Evolutionary conservation across 2,113 vertebrate species (phyloP).

Genomic region (Xiphias gladius): DNA sequence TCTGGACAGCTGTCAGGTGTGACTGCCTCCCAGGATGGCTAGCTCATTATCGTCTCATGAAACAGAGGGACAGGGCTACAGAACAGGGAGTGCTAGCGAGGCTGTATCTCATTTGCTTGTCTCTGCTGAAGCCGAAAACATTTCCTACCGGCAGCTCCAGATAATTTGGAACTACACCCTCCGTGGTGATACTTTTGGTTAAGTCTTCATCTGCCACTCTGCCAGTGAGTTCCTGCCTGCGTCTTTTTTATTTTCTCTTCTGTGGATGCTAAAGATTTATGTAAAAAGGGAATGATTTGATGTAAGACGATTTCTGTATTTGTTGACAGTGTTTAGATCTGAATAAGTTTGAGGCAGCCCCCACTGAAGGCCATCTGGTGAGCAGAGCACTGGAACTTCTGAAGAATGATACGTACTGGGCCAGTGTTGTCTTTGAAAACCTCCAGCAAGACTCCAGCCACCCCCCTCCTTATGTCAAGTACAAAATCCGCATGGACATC

Average conservation of each 20-base stretch:
- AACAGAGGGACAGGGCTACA: constrained; percentile 60
- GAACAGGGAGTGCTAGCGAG: constrained; percentile 54
- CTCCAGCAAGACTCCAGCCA: constrained; percentile 76
- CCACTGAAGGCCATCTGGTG: constrained; percentile 88
- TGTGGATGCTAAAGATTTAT: constrained; percentile 16
- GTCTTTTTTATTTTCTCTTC: constrained; percentile 11
- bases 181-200: constrained; percentile 40
- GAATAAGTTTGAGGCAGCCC: constrained; percentile 91
- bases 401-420: constrained; percentile 92
- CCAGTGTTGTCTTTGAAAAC: constrained; percentile 91
- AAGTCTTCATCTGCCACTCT: constrained; percentile 62
- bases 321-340: constrained; percentile 92
- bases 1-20: constrained; percentile 78
- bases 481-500: constrained; percentile 98
- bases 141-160: constrained; percentile 62
- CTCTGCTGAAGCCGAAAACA: constrained; percentile 66
- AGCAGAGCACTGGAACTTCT: constrained; percentile 90
- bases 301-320: constrained; percentile 21
- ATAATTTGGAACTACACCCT: constrained; percentile 68
- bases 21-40: constrained; percentile 73
- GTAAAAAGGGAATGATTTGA: constrained; percentile 1
- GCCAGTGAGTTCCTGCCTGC: constrained; percentile 14
- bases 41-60: constrained; percentile 76
- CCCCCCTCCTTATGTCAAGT: constrained; percentile 90
- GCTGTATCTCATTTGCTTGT: constrained; percentile 71